phyloP scores from a whole-genome alignment of 2,888 invertebrate genomes.

The Drosophila longiperda region DNA sequence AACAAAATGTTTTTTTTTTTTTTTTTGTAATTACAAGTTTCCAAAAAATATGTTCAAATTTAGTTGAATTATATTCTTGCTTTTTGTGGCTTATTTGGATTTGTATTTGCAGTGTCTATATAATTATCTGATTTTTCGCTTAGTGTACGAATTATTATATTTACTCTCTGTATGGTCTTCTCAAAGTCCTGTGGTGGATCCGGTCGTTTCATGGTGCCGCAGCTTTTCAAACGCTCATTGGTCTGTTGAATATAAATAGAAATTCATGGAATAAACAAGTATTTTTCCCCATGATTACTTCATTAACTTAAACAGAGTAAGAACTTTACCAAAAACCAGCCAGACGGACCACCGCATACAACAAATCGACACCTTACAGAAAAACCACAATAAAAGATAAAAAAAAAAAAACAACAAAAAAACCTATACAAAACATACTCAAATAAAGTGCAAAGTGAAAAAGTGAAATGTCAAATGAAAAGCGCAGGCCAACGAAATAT shows the following conservation, averaged over 20 bases:
- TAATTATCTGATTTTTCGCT: background rate
- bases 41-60: background rate
- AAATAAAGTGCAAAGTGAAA: constrained; percentile 35
- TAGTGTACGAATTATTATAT: constrained; percentile 35
- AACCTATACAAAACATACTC: background rate
- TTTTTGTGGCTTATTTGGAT: background rate
- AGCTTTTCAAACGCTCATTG: constrained; percentile 82
- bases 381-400: constrained; percentile 39
- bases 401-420: constrained; percentile 23
- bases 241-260: constrained; percentile 68
- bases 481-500: constrained; percentile 58
- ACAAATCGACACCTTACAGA: constrained; percentile 71
- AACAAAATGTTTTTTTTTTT: no score
- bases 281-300: constrained; percentile 63
- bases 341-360: constrained; percentile 28
- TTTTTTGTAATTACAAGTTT: no score
- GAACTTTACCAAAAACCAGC: constrained; percentile 3
- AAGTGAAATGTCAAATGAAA: constrained; percentile 75
- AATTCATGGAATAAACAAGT: constrained; percentile 42
- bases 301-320: constrained; percentile 60
- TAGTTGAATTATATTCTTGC: background rate
- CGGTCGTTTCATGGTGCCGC: constrained; percentile 83
- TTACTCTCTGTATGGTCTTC: constrained; percentile 85
- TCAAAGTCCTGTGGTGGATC: constrained; percentile 85
- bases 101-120: accelerated